Base-by-base conservation (phyloP, 2,797 vertebrate genomes). In the Lerista edwardsae region DNA sequence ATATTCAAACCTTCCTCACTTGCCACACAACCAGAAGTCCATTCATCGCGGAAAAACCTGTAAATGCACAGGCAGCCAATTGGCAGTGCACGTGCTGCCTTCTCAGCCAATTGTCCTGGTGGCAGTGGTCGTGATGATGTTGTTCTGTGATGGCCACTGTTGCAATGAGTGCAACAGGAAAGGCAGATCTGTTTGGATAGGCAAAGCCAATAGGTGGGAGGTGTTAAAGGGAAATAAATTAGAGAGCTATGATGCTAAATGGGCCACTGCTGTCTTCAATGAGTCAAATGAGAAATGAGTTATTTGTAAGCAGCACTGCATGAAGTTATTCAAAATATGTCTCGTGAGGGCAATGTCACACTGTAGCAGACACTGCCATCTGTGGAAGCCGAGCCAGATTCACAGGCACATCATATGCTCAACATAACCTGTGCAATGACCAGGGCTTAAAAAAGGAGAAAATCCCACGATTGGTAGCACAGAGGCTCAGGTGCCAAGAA, bases 341-440 rank as follows among this genome's bases (percentile, higher is more conserved):
- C 15, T 31, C 25, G 7, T 74, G n/a, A 85, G 2, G 12, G 3
- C 36, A 89, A 55, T 0, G 0, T 59, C 34, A 74, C 12, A 41
- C 34, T 84, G 17, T n/a, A 19, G 23, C n/a, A 57, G 34, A 89
- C 75, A n/a, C n/a, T n/a, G 47, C 67, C n/a, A 39, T 59, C 21
- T 11, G 19, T 0, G 1, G 39, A 80, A 80, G 7, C 79, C 86
- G n/a, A 27, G 86, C 67, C 36, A 19, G 86, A 57, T 79, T 78
- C 39, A 51, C 6, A 27, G 78, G 0, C 27, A 47, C 90, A 77
- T 67, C 62, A 36, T 29, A 47, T 34, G 19, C 77, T 85, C 47
- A 62, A 5, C 2, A 51, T 74, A 73, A 4, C 3, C 2, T 25
- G 39, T 0, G 0, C 0, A 2, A n/a, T 14, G 0, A 1, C 6